Conservation (phyloP, 2,888 invertebrate species). For the Drepanosiphum platanoidis region DNA sequence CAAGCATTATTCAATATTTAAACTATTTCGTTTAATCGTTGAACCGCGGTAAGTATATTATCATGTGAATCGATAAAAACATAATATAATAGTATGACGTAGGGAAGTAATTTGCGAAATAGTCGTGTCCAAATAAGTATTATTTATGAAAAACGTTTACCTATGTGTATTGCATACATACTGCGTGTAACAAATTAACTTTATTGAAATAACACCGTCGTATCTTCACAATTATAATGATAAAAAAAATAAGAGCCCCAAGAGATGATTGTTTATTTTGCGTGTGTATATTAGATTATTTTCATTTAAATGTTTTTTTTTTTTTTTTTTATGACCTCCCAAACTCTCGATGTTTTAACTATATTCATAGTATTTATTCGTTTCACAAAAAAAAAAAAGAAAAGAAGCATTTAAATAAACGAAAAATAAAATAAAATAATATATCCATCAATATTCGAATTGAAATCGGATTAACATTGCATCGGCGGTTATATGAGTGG, state of each 20-base stretch:
- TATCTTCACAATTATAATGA: neutral
- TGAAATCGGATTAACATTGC: neutral
- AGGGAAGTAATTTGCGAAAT: no score
- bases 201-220: neutral
- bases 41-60: no score
- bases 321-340: no score
- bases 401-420: neutral
- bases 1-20: no score
- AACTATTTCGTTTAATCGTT: no score
- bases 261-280: no score
- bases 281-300: neutral
- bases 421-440: neutral
- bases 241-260: neutral
- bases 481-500: neutral
- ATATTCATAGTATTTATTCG: neutral
- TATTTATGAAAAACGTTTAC: no score
- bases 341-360: neutral
- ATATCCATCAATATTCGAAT: neutral
- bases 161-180: no score
- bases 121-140: no score
- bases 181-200: neutral
- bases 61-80: no score
- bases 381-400: neutral
- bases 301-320: conserved; percentile 24
- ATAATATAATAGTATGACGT: no score